phyloP scores from a whole-genome alignment of 2,113 vertebrate species.

The Scortum barcoo region DNA sequence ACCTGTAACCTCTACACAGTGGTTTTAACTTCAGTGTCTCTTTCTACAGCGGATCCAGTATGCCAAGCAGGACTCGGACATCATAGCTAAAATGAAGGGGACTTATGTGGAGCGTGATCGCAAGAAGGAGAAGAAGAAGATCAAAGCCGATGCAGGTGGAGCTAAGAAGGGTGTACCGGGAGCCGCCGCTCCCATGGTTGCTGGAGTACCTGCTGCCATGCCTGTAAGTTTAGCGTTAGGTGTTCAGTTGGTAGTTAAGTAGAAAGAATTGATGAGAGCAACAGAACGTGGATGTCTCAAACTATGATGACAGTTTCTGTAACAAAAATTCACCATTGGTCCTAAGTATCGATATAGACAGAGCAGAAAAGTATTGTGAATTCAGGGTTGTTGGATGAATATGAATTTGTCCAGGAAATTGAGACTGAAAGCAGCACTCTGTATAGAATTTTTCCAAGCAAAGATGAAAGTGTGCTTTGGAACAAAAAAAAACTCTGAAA shows the following conservation, averaged over 20 bases:
- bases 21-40: background rate
- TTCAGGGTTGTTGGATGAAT: background rate
- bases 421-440: background rate
- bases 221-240: conserved; percentile 80
- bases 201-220: conserved; percentile 84
- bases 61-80: conserved; percentile 90
- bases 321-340: background rate
- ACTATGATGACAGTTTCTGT: background rate
- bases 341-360: background rate
- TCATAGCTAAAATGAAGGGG: conserved; percentile 96
- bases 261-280: background rate
- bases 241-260: background rate
- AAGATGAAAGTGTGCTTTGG: no score
- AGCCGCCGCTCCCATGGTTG: conserved; percentile 80
- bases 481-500: no score
- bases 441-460: no score
- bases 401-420: background rate
- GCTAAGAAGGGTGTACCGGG: conserved; percentile 86
- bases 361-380: background rate
- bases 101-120: conserved; percentile 92
- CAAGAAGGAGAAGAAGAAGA: conserved; percentile 92
- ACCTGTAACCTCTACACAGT: no score
- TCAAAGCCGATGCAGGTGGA: conserved; percentile 81
- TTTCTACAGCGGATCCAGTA: conserved; percentile 90
- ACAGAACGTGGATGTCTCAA: background rate